Evolutionary conservation across 2,888 invertebrate genomes (phyloP).

Genomic region (Eupelmus urozonus): DNA sequence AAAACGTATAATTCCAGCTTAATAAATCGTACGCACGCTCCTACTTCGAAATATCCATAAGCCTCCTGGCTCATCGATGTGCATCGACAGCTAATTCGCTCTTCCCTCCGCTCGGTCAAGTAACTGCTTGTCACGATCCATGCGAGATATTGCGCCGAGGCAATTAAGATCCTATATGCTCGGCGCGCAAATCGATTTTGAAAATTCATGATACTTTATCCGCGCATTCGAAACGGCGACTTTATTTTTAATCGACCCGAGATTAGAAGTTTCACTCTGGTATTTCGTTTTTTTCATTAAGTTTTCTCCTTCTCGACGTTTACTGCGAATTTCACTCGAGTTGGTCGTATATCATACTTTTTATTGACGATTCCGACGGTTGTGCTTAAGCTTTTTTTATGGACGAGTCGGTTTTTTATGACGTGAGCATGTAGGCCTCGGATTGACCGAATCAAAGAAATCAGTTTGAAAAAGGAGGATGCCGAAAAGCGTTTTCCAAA

Average conservation of each 20-base stretch:
- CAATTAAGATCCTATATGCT: constrained; percentile 4
- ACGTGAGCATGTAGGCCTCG: no score
- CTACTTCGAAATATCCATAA: constrained; percentile 1
- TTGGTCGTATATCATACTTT: no score
- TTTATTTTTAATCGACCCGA: no score
- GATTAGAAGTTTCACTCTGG: not conserved
- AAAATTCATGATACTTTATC: constrained; percentile 10
- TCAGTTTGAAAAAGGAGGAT: no score
- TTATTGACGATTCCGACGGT: no score
- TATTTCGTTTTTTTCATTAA: no score
- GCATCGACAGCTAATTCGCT: constrained; percentile 4
- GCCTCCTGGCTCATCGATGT: not conserved
- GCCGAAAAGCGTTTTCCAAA: no score
- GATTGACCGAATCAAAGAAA: no score
- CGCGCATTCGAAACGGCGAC: not conserved
- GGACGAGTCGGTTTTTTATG: no score
- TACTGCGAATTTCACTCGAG: not conserved
- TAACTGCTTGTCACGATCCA: not conserved
- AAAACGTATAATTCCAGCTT: constrained; percentile 8
- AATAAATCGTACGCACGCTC: constrained; percentile 22
- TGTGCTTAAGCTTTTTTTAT: no score
- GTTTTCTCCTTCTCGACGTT: not conserved
- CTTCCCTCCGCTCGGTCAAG: not conserved
- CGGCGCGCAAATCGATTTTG: not conserved
- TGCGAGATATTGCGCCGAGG: constrained; percentile 2